phyloP scores from a whole-genome alignment of 2,797 vertebrate species.

The Falco novaeseelandiae region DNA sequence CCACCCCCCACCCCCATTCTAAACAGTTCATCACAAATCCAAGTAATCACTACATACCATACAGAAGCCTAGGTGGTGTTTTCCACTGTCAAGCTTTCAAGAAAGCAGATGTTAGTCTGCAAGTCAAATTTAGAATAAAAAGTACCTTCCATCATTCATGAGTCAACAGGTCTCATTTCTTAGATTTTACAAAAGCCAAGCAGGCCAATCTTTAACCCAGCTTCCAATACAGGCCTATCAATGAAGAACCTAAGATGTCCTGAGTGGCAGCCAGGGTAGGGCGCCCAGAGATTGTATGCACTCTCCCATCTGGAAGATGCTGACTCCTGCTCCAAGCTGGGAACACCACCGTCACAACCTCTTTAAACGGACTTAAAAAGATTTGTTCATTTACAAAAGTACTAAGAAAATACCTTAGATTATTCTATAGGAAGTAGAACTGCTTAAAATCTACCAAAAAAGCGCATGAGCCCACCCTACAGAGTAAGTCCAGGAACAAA shows the following conservation, averaged over 20 bases:
- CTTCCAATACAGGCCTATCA: neutral
- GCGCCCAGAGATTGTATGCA: neutral
- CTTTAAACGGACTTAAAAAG: neutral
- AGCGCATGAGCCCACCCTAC: neutral
- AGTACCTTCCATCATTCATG: neutral
- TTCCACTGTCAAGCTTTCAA: neutral
- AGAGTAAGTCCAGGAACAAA: neutral
- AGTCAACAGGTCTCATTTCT: neutral
- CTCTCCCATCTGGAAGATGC: neutral
- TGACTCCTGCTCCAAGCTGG: neutral
- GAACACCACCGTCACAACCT: neutral
- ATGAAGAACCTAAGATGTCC: neutral
- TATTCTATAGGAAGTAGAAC: neutral
- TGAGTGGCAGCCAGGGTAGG: neutral
- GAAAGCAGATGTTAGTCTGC: neutral
- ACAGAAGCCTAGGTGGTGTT: neutral
- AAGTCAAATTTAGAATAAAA: neutral
- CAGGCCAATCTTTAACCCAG: neutral
- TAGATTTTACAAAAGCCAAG: neutral
- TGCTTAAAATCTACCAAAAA: neutral
- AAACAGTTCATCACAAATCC: neutral
- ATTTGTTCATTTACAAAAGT: neutral
- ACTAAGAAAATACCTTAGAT: neutral
- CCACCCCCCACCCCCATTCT: neutral
- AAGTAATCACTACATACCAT: neutral